Conservation (phyloP, 2,113 vertebrate genomes). For the Stomatorhinus ivindoensis region DNA sequence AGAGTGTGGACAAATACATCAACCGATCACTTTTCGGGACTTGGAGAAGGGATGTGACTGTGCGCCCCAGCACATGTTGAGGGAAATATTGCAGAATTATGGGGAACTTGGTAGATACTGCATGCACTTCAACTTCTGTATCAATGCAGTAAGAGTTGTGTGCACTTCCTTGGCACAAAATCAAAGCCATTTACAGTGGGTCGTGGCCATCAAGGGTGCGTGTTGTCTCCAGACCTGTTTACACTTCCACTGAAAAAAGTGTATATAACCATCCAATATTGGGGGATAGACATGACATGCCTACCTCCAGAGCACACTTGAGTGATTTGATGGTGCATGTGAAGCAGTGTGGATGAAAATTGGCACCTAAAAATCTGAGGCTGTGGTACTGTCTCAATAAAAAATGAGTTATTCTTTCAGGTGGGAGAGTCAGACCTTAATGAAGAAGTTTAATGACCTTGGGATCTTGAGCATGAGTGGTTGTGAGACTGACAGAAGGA, state of each 20-base stretch:
- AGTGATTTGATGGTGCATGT: not conserved
- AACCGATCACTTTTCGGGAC: not conserved
- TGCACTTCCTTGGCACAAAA: too few species aligned
- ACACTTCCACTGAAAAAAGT: not conserved
- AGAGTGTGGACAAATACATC: not conserved
- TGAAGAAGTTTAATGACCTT: not conserved
- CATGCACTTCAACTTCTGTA: too few species aligned
- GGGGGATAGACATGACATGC: not conserved
- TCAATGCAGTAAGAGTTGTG: too few species aligned
- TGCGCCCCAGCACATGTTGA: not conserved
- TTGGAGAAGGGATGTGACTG: not conserved
- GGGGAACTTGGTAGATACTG: too few species aligned
- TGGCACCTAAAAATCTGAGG: not conserved
- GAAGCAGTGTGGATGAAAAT: not conserved
- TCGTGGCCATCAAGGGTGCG: not conserved
- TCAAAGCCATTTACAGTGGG: too few species aligned
- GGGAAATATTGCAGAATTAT: not conserved
- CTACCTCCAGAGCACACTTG: not conserved
- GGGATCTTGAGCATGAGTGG: not conserved
- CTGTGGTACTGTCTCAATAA: not conserved
- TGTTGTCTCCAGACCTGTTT: not conserved
- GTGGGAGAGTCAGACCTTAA: not conserved
- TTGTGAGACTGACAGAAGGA: not conserved
- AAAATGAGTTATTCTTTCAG: too few species aligned
- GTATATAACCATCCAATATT: not conserved